phyloP scores from a whole-genome alignment of 2,888 invertebrate genomes.

The Erebia ligea region DNA sequence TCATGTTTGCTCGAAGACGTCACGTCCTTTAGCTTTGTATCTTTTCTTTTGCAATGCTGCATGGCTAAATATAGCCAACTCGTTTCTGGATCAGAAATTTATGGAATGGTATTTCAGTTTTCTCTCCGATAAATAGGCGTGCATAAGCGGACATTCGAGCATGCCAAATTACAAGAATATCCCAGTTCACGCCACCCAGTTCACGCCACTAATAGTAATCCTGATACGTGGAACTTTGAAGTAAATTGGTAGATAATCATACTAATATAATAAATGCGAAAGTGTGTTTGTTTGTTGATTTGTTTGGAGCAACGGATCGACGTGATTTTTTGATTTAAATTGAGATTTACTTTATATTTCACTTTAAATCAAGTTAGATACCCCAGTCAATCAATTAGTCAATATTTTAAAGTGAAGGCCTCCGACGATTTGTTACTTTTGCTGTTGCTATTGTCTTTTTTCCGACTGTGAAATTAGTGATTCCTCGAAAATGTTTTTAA shows the following conservation, averaged over 20 bases:
- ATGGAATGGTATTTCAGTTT: slow-evolving; percentile 28
- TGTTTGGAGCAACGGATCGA: too few species aligned
- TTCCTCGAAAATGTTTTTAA: neutral
- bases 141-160: slow-evolving; percentile 3
- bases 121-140: slow-evolving; percentile 18
- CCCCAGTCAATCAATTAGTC: neutral
- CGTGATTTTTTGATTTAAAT: too few species aligned
- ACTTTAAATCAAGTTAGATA: neutral
- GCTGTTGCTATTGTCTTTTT: neutral
- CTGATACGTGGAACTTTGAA: neutral
- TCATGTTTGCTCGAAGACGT: too few species aligned
- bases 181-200: neutral
- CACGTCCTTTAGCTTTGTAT: too few species aligned
- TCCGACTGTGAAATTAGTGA: neutral
- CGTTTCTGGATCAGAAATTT: slow-evolving; percentile 35
- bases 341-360: too few species aligned
- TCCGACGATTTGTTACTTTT: neutral
- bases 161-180: slow-evolving; percentile 8
- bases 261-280: too few species aligned
- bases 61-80: slow-evolving; percentile 40
- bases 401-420: too few species aligned
- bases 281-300: too few species aligned
- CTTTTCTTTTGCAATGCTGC: neutral
- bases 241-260: neutral
- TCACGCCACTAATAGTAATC: neutral